Percentiles rank a stretch among this genome's conserved stretches.
phyloP scores from a whole-genome alignment of 2,888 invertebrate species.

The Lamellibrachia satsuma region DNA sequence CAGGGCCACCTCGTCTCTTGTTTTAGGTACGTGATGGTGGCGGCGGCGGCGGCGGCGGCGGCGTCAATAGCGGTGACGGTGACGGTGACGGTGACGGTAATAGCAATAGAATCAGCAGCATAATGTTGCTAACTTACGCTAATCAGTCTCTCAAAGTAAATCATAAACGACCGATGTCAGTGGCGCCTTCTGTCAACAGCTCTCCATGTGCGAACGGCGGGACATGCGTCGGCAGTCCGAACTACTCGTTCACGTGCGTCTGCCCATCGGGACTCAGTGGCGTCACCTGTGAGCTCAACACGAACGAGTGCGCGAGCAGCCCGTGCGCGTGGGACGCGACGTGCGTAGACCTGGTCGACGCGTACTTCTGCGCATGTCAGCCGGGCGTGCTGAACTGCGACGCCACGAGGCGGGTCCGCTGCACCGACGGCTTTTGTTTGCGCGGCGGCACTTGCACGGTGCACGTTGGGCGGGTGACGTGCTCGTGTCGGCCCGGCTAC shows the following conservation, averaged over 20 bases:
- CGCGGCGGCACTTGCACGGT: neutral
- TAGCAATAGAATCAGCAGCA: too few species aligned
- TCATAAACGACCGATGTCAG: constrained; percentile 23
- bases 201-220: constrained; percentile 40
- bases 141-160: neutral
- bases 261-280: constrained; percentile 33
- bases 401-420: neutral
- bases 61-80: too few species aligned
- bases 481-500: constrained; percentile 31
- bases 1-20: too few species aligned
- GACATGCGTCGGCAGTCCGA: constrained; percentile 36
- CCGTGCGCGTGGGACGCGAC: constrained; percentile 17
- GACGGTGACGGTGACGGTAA: too few species aligned
- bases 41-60: too few species aligned
- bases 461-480: neutral
- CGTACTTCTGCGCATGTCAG: neutral
- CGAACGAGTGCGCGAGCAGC: neutral
- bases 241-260: constrained; percentile 40
- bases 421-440: neutral
- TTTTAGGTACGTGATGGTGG: too few species aligned
- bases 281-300: neutral
- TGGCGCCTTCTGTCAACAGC: constrained; percentile 24
- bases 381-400: neutral
- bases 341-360: neutral
- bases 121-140: too few species aligned